phyloP scores from a whole-genome alignment of 2,888 invertebrate species.

The Latrodectus elegans region DNA sequence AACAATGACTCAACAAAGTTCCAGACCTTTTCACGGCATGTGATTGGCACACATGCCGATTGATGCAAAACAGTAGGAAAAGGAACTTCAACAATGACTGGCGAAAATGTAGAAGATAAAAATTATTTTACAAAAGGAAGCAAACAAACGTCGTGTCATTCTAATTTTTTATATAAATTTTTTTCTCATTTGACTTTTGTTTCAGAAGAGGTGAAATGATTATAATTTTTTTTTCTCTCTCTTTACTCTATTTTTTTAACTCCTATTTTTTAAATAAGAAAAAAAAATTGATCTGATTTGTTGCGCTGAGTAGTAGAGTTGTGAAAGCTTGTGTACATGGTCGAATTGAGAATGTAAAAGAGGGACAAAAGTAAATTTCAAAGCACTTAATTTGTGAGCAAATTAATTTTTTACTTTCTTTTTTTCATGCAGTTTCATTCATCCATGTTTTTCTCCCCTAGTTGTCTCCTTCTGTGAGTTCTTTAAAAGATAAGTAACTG shows the following conservation, averaged over 20 bases:
- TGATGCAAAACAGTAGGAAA: slow-evolving; percentile 23
- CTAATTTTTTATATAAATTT: slow-evolving; percentile 8
- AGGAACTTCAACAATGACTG: slow-evolving; percentile 12
- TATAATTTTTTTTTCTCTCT: slow-evolving; percentile 16
- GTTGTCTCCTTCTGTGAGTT: too few species aligned
- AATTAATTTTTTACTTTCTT: not conserved
- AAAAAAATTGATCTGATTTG: not conserved
- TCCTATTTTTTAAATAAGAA: slow-evolving; percentile 12
- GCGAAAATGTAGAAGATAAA: not conserved
- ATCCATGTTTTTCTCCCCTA: not conserved
- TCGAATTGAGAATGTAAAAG: slow-evolving; percentile 16
- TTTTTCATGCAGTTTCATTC: not conserved
- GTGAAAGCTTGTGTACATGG: not conserved
- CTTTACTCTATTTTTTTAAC: not conserved
- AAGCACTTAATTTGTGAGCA: not conserved
- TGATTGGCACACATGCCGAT: slow-evolving; percentile 31
- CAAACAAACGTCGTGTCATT: slow-evolving; percentile 26
- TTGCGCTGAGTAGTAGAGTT: not conserved
- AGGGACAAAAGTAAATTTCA: not conserved
- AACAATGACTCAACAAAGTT: too few species aligned
- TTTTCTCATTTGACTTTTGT: slow-evolving; percentile 19
- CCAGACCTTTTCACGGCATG: not conserved
- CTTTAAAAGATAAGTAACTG: too few species aligned
- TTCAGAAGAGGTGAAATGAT: slow-evolving; percentile 32
- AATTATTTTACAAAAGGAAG: not conserved